Evolutionary conservation across 1,140 invertebrate genomes (phyloP), one percentile per base, ranked within the genome.

Genomic region (Anastatus disparis): DNA sequence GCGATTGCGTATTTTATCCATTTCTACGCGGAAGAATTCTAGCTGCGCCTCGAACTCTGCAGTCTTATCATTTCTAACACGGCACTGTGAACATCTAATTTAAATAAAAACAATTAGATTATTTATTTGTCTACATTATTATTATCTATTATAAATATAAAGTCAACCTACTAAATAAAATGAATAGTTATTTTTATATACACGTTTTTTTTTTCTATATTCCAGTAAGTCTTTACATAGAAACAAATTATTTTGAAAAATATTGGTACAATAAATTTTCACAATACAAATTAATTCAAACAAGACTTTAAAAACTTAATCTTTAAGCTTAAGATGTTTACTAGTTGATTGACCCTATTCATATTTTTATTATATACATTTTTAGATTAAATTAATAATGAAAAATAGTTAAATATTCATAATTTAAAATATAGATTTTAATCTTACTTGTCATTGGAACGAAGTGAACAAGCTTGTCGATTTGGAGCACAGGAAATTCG

Each of bases 1-100:
- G 55, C 78, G 78, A 6, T 73, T 76, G 31, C 78, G 76, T 46
- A 80, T 55, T 59, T 75, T 79, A 31, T 83, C 83, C 75, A 82
- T 79, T 71, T 82, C 78, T 10, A 63, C 63, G 29, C 75, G 75
- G 46, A 84, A 76, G 38, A 74, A 70, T 70, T 82, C 79, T 26
- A 83, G 42, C 46, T 82, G 76, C 69, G 75, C 71, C 55, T 82
- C 79, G 26, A 82, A 76, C 44, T 78, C 72, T 8, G 58, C 62
- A 29, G 61, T 53, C 40, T 72, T 64, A 58, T 76, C 73, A 15
- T 17, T 63, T 22, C 78, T 76, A 24, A 52, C 64, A 9, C 70
- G 65, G 27, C 75, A 82, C 35, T 73, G 72, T 59, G 72, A 73
- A 27, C 80, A 81, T 15, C 68, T 61, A 29, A 10, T 48, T 26